Evolutionary conservation across 2,888 invertebrate species (phyloP).

Genomic region (Callinectes sapidus): DNA sequence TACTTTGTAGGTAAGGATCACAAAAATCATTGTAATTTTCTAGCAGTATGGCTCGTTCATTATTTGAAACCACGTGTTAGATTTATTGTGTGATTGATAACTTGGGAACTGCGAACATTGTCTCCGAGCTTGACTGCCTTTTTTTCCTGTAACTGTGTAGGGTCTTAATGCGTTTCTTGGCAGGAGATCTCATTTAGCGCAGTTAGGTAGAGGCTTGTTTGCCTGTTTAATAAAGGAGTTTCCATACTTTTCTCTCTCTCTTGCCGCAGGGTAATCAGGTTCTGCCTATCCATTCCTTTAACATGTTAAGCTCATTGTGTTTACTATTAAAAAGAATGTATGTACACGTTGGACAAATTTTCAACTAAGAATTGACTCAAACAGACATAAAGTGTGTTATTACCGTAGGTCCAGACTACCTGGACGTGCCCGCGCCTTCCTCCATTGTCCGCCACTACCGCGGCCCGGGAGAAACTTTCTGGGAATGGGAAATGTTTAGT

Average conservation of each 20-base stretch:
- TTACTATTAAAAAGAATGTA: not conserved
- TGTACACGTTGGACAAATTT: not conserved
- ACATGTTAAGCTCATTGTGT: conserved; percentile 31
- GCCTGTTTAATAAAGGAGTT: conserved; percentile 14
- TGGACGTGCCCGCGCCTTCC: not conserved
- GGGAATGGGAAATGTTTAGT: not conserved
- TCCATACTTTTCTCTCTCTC: not conserved
- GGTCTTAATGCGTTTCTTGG: not conserved
- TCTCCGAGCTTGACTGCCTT: conserved; percentile 3
- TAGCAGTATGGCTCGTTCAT: not conserved
- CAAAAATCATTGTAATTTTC: not conserved
- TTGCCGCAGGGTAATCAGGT: conserved; percentile 26
- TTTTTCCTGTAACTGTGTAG: not conserved
- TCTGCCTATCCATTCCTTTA: conserved; percentile 2
- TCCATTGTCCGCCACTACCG: not conserved
- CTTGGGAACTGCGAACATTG: not conserved
- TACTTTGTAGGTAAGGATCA: not conserved
- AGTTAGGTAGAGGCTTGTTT: conserved; percentile 8
- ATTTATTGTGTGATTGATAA: conserved; percentile 10
- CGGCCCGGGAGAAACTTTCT: not conserved
- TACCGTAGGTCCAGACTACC: not conserved
- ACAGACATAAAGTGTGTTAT: not conserved
- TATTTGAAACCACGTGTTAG: not conserved
- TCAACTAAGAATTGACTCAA: not conserved
- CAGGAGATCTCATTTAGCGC: conserved; percentile 10